A percentile compares a stretch with the other conserved stretches of the same genome.
Conservation (phyloP, 2,797 vertebrate species). For the Eulemur coronatus region DNA sequence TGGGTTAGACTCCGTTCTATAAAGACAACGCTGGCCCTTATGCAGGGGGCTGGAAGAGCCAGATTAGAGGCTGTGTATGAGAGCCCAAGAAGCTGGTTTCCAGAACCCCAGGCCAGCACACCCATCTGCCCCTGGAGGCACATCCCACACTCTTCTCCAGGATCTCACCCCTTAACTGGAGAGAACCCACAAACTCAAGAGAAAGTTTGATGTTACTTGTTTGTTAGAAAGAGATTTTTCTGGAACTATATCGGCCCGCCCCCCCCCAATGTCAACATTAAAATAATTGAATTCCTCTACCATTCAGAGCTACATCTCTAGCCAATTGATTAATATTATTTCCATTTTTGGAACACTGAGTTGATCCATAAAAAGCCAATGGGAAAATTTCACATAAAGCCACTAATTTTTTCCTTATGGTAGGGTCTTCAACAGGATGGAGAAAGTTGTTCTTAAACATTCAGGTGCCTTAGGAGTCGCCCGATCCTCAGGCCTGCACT, state of each 20-base stretch:
- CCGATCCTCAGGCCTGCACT: not conserved
- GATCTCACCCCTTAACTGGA: not conserved
- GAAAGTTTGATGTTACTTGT: not conserved
- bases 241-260: not conserved
- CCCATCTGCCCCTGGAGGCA: not conserved
- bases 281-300: slow-evolving; percentile 25
- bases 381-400: not conserved
- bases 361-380: not conserved
- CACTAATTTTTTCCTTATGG: not conserved
- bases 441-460: not conserved
- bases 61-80: not conserved
- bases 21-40: not conserved
- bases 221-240: not conserved
- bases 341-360: slow-evolving; percentile 1
- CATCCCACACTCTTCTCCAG: not conserved
- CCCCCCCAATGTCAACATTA: not conserved
- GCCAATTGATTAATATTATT: not conserved
- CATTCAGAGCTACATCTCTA: not conserved
- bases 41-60: not conserved
- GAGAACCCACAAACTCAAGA: not conserved
- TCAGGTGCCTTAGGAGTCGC: not conserved
- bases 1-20: not conserved
- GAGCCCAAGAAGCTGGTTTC: not conserved
- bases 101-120: not conserved
- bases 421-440: not conserved